Evolutionary conservation across 2,888 invertebrate species (phyloP), one percentile per base, ranked within the genome.

Genomic region (Nomada fabriciana): DNA sequence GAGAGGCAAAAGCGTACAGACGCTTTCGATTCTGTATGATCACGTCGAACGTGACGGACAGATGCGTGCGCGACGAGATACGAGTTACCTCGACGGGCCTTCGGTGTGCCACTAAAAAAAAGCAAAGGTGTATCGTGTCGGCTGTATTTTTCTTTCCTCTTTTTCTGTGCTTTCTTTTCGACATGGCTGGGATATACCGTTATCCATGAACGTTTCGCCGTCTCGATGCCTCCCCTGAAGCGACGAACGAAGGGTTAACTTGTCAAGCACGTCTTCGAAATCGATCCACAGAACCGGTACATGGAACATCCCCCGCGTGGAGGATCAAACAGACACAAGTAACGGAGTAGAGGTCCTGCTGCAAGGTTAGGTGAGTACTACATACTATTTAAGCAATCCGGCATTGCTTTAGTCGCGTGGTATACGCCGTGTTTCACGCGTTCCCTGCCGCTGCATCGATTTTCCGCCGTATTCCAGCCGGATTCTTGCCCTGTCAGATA

Each of bases 281-380:
- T 63, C 71, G 42, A 69, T 64, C 59, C 42, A 50, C 18, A 18
- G 10, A 50, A 76, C 65, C 65, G 71, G 50, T 83, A 68, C 78
- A 83, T 82, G 83, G 82, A 75, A 71, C 47, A 75, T 75, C 57
- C 60, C 67, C 75, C 64, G 68, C 53, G 64, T 43, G 60, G 55
- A 42, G 64, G 64, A 29, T 60, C 50, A 65, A 69, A 61, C 81
- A 69, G 73, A 69, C 13, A 47, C 50, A 78, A 71, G 47, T 13
- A 71, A 2, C 50, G 63, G 76, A 68, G 67, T 63, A 76, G 74
- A 73, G 61, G 36, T 87, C 76, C 70, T 83, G 68, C 64, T 55
- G 82, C 78, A 87, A 87, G 87, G 87, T 87, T 87, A 87, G 87
- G 87, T 87, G 55, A 87, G 87, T 82, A 23, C 67, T 36, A 36